These are phyloP conservation scores for Malurus alboscapulatus DNA, from an alignment of 2,113 vertebrate genomes.

Conservation along the genomic window DNA sequence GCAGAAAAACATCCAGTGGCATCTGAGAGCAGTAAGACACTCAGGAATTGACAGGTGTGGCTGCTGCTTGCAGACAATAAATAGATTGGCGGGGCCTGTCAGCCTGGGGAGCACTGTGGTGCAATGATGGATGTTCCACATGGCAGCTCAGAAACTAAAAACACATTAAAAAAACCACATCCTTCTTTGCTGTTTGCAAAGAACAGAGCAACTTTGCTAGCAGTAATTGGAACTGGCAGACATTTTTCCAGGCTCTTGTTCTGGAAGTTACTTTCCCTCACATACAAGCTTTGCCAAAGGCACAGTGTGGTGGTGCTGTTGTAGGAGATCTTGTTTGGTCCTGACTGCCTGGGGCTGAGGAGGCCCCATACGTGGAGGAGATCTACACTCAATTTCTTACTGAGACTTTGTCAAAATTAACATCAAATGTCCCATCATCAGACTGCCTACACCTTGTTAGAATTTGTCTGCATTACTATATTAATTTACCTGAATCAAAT, in stretches of 20 bases:
- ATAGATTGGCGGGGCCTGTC: neutral
- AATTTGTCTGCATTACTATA: neutral
- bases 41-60: neutral
- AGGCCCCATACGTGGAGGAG: fast-evolving
- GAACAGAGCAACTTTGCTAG: neutral
- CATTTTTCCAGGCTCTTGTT: neutral
- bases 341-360: fast-evolving
- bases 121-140: neutral
- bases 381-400: neutral
- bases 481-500: neutral
- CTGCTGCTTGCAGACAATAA: neutral
- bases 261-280: neutral
- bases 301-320: neutral
- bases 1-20: neutral
- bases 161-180: neutral
- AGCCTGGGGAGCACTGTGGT: neutral
- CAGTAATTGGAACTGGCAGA: neutral
- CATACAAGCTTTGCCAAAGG: neutral
- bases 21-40: neutral
- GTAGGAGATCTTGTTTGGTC: neutral
- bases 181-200: neutral
- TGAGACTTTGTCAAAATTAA: neutral
- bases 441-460: neutral
- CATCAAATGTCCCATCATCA: fast-evolving
- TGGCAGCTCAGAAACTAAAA: neutral